A percentile compares a stretch with the other conserved stretches of the same genome.
phyloP scores from a whole-genome alignment of 1,140 invertebrate species.

The Euschistus heros region DNA sequence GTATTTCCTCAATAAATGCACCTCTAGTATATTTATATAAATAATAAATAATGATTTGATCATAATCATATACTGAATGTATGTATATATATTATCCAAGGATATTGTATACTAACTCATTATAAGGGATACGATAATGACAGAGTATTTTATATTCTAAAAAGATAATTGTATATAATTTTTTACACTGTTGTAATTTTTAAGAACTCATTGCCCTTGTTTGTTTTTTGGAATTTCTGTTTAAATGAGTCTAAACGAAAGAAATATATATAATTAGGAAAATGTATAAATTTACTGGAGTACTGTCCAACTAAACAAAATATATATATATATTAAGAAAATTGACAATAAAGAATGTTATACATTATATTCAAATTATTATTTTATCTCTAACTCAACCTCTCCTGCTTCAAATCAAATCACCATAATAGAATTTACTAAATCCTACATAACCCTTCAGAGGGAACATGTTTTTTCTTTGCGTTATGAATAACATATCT shows the following conservation, averaged over 20 bases:
- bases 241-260: constrained; percentile 2
- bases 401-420: too few relatives aligned
- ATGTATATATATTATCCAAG: constrained; percentile 3
- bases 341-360: constrained; percentile 6
- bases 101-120: constrained; percentile 5
- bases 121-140: not conserved
- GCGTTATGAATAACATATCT: too few relatives aligned
- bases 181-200: constrained; percentile 3
- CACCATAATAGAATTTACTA: too few relatives aligned
- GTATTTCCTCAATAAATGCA: not conserved
- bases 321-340: constrained; percentile 7
- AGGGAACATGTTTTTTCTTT: too few relatives aligned
- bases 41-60: constrained; percentile 10
- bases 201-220: not conserved
- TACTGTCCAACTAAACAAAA: not conserved
- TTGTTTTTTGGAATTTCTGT: not conserved
- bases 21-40: constrained; percentile 5
- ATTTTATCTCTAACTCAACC: not conserved
- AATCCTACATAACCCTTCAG: too few relatives aligned
- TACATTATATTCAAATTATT: not conserved
- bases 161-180: constrained; percentile 8
- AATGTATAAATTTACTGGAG: not conserved
- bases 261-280: not conserved
- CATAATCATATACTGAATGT: not conserved
- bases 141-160: constrained; percentile 11